Evolutionary conservation across 2,113 vertebrate species (phyloP).

Genomic region (Crotalus viridis): DNA sequence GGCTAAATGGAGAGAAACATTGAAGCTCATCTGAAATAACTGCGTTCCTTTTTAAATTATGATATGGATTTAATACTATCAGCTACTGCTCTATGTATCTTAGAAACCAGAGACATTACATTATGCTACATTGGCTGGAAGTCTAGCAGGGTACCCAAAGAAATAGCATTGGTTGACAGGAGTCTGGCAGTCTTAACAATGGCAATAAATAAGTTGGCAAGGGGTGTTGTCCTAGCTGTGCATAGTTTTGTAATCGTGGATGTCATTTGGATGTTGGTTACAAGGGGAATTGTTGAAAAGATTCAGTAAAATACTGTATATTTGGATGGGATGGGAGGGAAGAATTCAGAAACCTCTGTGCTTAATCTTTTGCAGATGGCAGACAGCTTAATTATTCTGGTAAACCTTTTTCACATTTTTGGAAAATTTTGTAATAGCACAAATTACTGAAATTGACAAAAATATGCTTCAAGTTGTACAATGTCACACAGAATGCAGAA

Average conservation of each 20-base stretch:
- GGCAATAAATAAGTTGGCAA: background rate
- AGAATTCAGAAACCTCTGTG: conserved; percentile 51
- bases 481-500: background rate
- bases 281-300: conserved; percentile 47
- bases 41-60: background rate
- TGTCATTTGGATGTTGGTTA: conserved; percentile 39
- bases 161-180: background rate
- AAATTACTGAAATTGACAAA: conserved; percentile 40
- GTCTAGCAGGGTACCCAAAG: background rate
- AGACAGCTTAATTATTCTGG: conserved; percentile 74
- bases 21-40: background rate
- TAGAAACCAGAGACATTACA: background rate
- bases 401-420: conserved; percentile 61
- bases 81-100: conserved; percentile 7
- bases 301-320: conserved; percentile 41
- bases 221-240: background rate
- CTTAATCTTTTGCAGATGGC: conserved; percentile 66
- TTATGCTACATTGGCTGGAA: background rate
- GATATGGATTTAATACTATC: background rate
- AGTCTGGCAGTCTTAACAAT: background rate
- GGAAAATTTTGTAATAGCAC: conserved; percentile 57
- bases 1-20: background rate
- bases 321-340: background rate
- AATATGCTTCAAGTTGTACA: conserved; percentile 30
- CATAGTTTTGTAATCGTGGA: background rate